Evolutionary conservation across 2,113 vertebrate species (phyloP).

Genomic region (Nesogale talazaci): DNA sequence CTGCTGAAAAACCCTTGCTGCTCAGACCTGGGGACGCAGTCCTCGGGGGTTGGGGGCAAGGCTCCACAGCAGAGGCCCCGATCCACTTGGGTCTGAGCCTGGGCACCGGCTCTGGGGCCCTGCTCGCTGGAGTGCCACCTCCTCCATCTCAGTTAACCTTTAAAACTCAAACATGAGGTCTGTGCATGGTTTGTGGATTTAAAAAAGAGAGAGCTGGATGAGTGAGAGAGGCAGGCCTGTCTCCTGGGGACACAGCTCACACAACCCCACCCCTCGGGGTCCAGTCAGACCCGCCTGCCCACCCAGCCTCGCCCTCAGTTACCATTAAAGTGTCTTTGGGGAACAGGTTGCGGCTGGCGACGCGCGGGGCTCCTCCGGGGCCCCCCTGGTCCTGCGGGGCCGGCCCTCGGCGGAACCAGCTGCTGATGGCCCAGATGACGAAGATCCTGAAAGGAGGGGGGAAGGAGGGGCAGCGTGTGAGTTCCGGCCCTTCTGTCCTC

Average conservation of each 20-base stretch:
- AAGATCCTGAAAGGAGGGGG: slow-evolving; percentile 89
- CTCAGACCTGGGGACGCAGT: not conserved
- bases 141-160: fast-evolving
- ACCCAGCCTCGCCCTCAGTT: slow-evolving; percentile 11
- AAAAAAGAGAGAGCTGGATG: not conserved
- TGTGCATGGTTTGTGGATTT: not conserved
- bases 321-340: slow-evolving; percentile 98
- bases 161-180: not conserved
- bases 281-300: not conserved
- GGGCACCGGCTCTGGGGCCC: too few relatives aligned
- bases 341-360: slow-evolving; percentile 96
- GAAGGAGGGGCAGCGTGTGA: not conserved
- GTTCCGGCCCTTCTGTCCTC: not conserved
- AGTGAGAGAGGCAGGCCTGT: not conserved
- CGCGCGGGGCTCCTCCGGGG: slow-evolving; percentile 88
- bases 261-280: fast-evolving
- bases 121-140: not conserved
- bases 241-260: not conserved
- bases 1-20: not conserved
- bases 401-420: slow-evolving; percentile 95
- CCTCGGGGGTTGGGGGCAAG: not conserved
- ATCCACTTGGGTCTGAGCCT: too few relatives aligned
- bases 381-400: slow-evolving; percentile 92
- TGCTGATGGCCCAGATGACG: slow-evolving; percentile 98
- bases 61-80: not conserved